Evolutionary conservation across 2,797 vertebrate species (phyloP), one percentile per base, ranked within the genome.

Genomic region (Galago senegalensis): DNA sequence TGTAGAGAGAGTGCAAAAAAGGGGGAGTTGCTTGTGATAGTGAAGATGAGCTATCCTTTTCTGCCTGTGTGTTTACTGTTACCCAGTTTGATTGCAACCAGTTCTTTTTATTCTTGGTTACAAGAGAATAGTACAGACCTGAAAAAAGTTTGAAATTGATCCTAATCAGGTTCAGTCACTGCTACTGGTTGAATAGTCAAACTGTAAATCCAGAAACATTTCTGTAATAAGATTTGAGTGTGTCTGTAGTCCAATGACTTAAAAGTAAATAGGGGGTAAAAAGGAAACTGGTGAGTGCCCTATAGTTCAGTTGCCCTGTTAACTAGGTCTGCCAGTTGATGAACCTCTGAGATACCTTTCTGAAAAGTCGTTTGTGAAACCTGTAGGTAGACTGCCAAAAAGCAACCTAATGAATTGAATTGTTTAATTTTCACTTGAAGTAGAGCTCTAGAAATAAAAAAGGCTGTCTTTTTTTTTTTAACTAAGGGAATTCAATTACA

Each of bases 351-450:
- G 94, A 96, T 97, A 95, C 0, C 11, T 73, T 75, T 96, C 94
- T 95, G 60, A 91, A 97, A 96, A 94, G 95, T 88, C 90, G 67
- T 79, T 84, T 95, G 97, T 97, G 98, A 98, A 97, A 93, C 97
- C 97, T 94, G 84, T 97, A 95, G 89, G 94, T 96, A 95, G 91
- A 80, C 89, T 96, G 93, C 97, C 96, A 96, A 96, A 87, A 97
- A 95, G 87, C 65, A 97, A 63, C 93, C 94, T 75, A 16, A 49
- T 75, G 93, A 79, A 95, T 93, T 65, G 95, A 95, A 94, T 93
- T 96, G 76, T 97, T 97, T 96, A 94, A 97, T 97, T 98, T 98
- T 93, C 95, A 58, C 65, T 92, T 96, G 89, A 98, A 97, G 91
- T 89, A 75, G 95, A 97, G 84, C 81, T 87, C 72, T 97, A 80